Base-by-base conservation (phyloP, 2,797 vertebrate genomes). In the Bufotes viridis region DNA sequence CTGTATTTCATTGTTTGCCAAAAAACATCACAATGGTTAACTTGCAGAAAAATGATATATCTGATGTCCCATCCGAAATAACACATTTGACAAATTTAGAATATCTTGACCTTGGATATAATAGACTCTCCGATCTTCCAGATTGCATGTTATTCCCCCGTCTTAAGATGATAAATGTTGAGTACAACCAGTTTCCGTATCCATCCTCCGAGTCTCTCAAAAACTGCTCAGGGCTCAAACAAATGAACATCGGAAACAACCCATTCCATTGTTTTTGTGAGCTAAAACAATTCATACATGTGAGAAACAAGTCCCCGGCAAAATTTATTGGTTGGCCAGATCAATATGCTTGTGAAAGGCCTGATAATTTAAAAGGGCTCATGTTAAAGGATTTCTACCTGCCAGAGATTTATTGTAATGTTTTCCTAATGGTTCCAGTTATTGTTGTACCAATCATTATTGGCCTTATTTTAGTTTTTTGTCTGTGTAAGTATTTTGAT, bases 1-100 rank as follows among this genome's bases (percentile, higher is more conserved):
- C 92, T 0, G 93, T 97, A 69, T 98, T 98, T 86, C 91, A 91
- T 55, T 98, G 98, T 91, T 93, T 98, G 57, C 97, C 97, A 8
- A 90, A 79, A 9, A 91, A 90, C 15, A 3, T 94, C 24, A 72
- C 81, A 80, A 92, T 82, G 0, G 93, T 98, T 8, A 78, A 95
- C 87, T 94, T 99, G 0, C 90, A 93, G 10, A 95, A 93, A 88
- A 99, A 98, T 88, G 94, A 95, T 89, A 93, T 98, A 84, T 91
- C 81, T 34, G 92, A 67, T 0, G 91, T 98, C 4, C 93, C 96
- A 10, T 60, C 65, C 51, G 83, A 87, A 0, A 20, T 95, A 57
- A 63, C 67, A 0, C 63, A 88, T 18, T 92, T 98, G 85, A 65
- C 91, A 13, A 90, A 90, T 69, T 92, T 98, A 90, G 90, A 87